These are phyloP conservation scores for Felis catus DNA, from an alignment of 2,113 vertebrate species.

Conservation along the genomic window F.catus_Fca126_mat1.0 CM031419.1:47499001-47499500, in stretches of 20 bases:
- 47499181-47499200: not conserved
- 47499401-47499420: not conserved
- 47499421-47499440: not conserved
- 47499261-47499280: not conserved
- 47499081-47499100: not conserved
- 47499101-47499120: not conserved
- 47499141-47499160: not conserved
- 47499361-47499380: not conserved
- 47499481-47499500: not conserved
- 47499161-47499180: not conserved
- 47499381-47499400: not conserved
- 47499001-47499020: not conserved
- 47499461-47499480: not conserved
- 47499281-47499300: not conserved
- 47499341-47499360: not conserved
- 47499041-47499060: not conserved
- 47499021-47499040: not conserved
- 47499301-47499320: not conserved
- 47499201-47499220: not conserved
- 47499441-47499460: not conserved
- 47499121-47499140: not conserved
- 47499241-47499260: not conserved
- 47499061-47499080: not conserved
- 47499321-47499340: not conserved
- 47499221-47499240: not conserved